Conservation (phyloP, 2,888 invertebrate species). For the Spilarctia lutea region DNA sequence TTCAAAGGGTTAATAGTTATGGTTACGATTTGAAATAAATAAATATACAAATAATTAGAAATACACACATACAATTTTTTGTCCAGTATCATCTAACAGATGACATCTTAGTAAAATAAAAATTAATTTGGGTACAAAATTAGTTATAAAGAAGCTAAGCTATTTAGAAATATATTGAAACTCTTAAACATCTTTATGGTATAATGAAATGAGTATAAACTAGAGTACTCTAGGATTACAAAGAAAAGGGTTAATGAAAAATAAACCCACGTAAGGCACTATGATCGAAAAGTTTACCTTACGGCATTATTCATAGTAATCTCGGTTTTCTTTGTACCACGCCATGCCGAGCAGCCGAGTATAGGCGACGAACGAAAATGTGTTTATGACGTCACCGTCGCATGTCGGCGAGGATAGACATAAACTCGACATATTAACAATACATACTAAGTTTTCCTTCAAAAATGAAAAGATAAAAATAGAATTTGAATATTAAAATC, state of each 20-base stretch:
- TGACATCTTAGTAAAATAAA: no score
- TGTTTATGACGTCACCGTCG: not conserved
- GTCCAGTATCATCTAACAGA: no score
- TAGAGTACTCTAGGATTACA: not conserved
- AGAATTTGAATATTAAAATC: no score
- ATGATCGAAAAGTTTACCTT: not conserved
- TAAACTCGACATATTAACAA: not conserved
- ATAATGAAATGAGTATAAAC: not conserved
- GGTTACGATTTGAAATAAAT: no score
- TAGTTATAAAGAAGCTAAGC: no score
- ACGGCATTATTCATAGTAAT: not conserved
- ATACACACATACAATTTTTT: no score
- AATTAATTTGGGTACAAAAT: no score
- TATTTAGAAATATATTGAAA: not conserved
- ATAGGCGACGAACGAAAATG: not conserved
- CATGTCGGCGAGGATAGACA: not conserved
- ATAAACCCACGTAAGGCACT: not conserved
- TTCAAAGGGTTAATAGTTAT: no score
- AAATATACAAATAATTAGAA: no score
- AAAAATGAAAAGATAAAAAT: not conserved
- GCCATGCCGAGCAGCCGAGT: not conserved
- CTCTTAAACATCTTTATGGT: not conserved
- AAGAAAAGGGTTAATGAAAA: not conserved
- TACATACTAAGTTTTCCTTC: not conserved
- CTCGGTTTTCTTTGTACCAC: not conserved